Evolutionary conservation across 2,113 vertebrate genomes (phyloP).

Genomic region (Panthera leo): DNA sequence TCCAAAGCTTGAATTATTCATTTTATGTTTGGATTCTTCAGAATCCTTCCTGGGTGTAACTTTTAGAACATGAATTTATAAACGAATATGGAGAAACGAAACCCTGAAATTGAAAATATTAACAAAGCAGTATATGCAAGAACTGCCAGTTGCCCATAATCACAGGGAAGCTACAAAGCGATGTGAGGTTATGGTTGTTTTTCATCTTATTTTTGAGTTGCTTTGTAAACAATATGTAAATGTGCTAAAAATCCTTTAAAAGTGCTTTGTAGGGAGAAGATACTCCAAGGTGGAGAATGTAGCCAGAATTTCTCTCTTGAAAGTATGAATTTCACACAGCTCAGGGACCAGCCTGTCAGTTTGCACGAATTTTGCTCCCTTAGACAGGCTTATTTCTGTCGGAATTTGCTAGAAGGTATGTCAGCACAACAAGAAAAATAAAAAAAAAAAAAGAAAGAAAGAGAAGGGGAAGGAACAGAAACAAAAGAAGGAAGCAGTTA

Average conservation of each 20-base stretch:
- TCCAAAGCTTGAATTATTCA: constrained; percentile 52
- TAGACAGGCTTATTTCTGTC: constrained; percentile 41
- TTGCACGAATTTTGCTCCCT: constrained; percentile 25
- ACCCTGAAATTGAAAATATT: constrained; percentile 64
- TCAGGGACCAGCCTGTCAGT: constrained; percentile 39
- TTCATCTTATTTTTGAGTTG: constrained; percentile 46
- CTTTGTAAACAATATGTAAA: constrained; percentile 43
- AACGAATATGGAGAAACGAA: constrained; percentile 54
- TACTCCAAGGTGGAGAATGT: background rate
- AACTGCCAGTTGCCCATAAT: background rate
- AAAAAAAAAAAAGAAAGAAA: background rate
- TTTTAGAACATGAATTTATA: constrained; percentile 69
- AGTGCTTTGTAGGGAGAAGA: background rate
- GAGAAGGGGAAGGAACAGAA: background rate
- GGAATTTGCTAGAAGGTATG: constrained; percentile 57
- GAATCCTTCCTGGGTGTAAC: constrained; percentile 40
- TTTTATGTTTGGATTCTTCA: constrained; percentile 65
- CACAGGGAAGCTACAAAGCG: constrained; percentile 18
- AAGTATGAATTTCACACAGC: constrained; percentile 37
- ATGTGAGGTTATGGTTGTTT: background rate
- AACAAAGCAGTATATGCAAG: constrained; percentile 29
- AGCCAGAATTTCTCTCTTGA: constrained; percentile 29
- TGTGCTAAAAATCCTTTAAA: constrained; percentile 26
- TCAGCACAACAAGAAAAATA: constrained; percentile 38
- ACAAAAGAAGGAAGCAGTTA: background rate